Base-by-base conservation (phyloP, 2,888 invertebrate species). In the Spicauda simplicius region DNA sequence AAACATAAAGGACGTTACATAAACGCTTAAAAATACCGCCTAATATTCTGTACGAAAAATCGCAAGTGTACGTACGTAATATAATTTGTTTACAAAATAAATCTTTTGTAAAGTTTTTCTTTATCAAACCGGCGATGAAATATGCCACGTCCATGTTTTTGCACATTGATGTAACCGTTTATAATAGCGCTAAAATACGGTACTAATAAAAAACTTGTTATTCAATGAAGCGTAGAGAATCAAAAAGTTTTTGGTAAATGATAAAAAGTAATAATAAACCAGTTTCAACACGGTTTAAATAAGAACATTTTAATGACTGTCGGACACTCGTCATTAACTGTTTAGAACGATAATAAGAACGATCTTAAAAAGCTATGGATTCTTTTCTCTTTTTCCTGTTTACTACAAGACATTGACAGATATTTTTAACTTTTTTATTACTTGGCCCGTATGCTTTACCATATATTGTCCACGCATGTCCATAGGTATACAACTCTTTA, bases 181-280 rank as follows among this genome's bases (percentile, higher is more conserved):
- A 52, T 12, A 14, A 8, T 52, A n/a, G 16, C 14, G 30, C 12
- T 8, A 11, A 50, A 52, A 60, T 60, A 60, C 33, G 19, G 52
- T 10, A 60, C 18, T 33, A 12, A 52, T 60, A 48, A 5, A 60
- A 33, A 45, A 45, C 45, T 52, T 60, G 33, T 60, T 60, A 33
- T 5, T 60, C 30, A 60, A 60, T 60, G 45, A n/a, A 60, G 50
- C 59, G 45, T 50, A 25, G 2, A 1, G 19, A 12, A 25, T 8
- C 25, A 54, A 54, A 54, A 54, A 45, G n/a, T 45, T 45, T 45
- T 45, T 45, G 45, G n/a, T n/a, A 45, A 45, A 45, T 7, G 45
- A n/a, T 45, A 25, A 25, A 25, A 25, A 25, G n/a, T n/a, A n/a
- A n/a, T 4, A 25, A 5, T 25, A 45, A 45, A 37, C 45, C 45